Conservation (phyloP, 2,888 invertebrate species). For the Nomada fabriciana region DNA sequence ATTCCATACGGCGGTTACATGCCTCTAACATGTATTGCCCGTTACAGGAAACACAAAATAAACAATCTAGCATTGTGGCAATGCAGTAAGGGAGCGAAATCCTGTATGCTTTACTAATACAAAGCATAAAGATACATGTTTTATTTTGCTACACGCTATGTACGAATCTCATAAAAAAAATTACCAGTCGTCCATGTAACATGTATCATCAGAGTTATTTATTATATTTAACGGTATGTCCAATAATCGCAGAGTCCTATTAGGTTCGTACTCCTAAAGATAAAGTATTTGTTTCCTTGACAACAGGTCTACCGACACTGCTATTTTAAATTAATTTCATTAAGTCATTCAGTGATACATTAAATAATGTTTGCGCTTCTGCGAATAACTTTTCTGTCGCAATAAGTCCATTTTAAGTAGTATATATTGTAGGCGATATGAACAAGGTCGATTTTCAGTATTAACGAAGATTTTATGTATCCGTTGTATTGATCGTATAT, state of each 20-base stretch:
- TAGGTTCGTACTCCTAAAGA: slow-evolving; percentile 42
- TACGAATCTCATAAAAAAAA: slow-evolving; percentile 43
- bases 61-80: slow-evolving; percentile 55
- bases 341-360: neutral
- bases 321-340: slow-evolving; percentile 24
- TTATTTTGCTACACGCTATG: slow-evolving; percentile 42
- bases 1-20: slow-evolving; percentile 53
- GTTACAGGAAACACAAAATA: slow-evolving; percentile 55
- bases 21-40: slow-evolving; percentile 58
- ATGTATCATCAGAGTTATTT: slow-evolving; percentile 34
- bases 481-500: slow-evolving; percentile 12
- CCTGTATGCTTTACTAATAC: slow-evolving; percentile 43
- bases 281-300: slow-evolving; percentile 52
- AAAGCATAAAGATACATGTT: slow-evolving; percentile 54
- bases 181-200: slow-evolving; percentile 24
- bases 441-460: neutral
- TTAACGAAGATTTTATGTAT: neutral
- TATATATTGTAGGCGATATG: slow-evolving; percentile 1
- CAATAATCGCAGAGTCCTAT: slow-evolving; percentile 40
- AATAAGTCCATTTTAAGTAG: neutral
- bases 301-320: slow-evolving; percentile 26
- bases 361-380: neutral
- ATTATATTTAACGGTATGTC: slow-evolving; percentile 32
- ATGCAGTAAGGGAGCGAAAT: slow-evolving; percentile 55
- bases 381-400: neutral